Base-by-base conservation (phyloP, 1,140 invertebrate species). In the Triops cancriformis region DNA sequence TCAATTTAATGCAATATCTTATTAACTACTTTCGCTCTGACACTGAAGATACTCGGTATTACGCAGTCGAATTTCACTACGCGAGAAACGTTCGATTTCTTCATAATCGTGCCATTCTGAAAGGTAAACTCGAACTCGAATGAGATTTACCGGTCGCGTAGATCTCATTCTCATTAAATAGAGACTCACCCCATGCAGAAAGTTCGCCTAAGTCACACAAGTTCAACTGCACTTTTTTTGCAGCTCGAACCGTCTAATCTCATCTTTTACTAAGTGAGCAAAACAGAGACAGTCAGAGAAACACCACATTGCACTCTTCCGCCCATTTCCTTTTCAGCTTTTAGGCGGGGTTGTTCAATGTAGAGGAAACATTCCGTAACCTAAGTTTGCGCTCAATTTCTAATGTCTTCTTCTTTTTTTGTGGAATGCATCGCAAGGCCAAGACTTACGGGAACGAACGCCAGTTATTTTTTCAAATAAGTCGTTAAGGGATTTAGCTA, bases 351-450 rank as follows among this genome's bases (percentile, higher is more conserved):
- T 23, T 37, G 31, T 37, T 64, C 23, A 64, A 64, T 64, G 51
- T 18, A 64, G 51, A 64, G n/a, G 51, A 64, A 64, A 64, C 51
- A 64, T 64, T 64, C 51, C 51, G 23, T 23, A 23, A 64, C 18
- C 51, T 37, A 64, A 64, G 51, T 64, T 64, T n/a, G n/a, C 23
- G 51, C 18, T 64, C n/a, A 64, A 64, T 64, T 64, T 64, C 7
- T 64, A 64, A 64, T 64, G 51, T 64, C 51, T 64, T 64, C 51
- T 64, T 45, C 3, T 12, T 45, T 64, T 64, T 64, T 64, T 64
- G 6, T 64, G 31, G 31, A 37, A 37, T 37, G 31, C 51, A 14
- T 18, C 6, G 23, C 23, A n/a, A 6, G n/a, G 51, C 51, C 14
- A 64, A 64, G n/a, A 23, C 4, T 23, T 64, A 23, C 18, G 51